Evolutionary conservation across 1,140 invertebrate species (phyloP), one percentile per base, ranked within the genome.

Genomic region (Chrysomallon squamiferum): DNA sequence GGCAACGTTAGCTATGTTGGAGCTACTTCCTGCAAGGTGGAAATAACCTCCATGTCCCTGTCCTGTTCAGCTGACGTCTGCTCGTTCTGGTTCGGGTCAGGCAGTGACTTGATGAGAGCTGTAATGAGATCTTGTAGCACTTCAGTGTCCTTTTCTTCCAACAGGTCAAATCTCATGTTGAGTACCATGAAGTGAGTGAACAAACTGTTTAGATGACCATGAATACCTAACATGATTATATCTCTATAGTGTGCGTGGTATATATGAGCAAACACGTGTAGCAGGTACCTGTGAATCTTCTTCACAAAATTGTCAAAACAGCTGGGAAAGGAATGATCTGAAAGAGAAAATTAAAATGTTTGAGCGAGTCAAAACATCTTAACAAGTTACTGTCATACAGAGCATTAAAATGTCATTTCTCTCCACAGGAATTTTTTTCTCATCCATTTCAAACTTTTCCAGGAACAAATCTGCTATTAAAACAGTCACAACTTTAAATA

Each of bases 211-310:
- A 97, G 90, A 88, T 97, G 95, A 45, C 77, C 81, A 88, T 97
- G 95, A 77, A 98, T 89, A 78, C 92, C 92, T 82, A 98, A 90
- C 75, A 95, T 89, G 78, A 94, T 92, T 77, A 98, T 91, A 88
- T 97, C 94, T 87, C 93, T 91, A 88, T 97, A 98, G 90, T 99
- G 97, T 87, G 93, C 93, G 87, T 97, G 95, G 88, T 98, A 98
- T 82, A 98, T 90, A 88, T 99, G 96, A 82, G 96, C 95, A 89
- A 98, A 89, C 80, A 98, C 95, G 87, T 98, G 96, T 89, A 96
- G 98, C 88, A 98, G 90, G 87, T 97, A 90, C 83, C 94, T 92
- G 87, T 96, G 91, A 84, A 98, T 97, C 87, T 96, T 97, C 86
- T 95, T 93, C 77, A 97, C 94, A 86, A 95, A 93, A 78, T 91